Evolutionary conservation across 1,140 invertebrate genomes (phyloP).

Genomic region (Pseudomyrmex gracilis): DNA sequence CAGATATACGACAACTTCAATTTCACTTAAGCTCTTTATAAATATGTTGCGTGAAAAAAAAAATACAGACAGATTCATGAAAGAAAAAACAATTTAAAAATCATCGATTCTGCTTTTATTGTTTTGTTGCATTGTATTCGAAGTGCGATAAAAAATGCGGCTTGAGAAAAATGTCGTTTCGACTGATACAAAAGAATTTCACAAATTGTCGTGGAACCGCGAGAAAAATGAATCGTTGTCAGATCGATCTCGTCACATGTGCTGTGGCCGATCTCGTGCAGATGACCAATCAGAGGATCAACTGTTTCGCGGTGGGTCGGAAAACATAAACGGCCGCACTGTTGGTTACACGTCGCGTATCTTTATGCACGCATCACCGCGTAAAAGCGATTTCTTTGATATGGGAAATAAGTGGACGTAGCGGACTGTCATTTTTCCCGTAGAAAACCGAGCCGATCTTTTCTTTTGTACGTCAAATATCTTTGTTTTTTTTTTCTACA

Average conservation of each 20-base stretch:
- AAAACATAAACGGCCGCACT: constrained; percentile 47
- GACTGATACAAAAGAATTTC: constrained; percentile 75
- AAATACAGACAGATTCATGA: constrained; percentile 36
- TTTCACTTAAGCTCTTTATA: not conserved
- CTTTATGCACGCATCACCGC: not conserved
- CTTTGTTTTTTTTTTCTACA: not conserved
- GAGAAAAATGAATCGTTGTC: constrained; percentile 61
- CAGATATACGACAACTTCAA: not conserved
- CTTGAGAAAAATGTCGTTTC: constrained; percentile 63
- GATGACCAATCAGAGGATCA: constrained; percentile 69
- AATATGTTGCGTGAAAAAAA: constrained; percentile 4
- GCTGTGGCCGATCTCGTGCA: constrained; percentile 64
- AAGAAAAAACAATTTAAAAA: not conserved
- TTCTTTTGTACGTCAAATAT: not conserved
- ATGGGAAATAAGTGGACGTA: constrained; percentile 10
- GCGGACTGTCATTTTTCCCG: not conserved
- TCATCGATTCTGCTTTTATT: constrained; percentile 53
- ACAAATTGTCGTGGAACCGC: constrained; percentile 59
- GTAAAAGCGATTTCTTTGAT: constrained; percentile 22
- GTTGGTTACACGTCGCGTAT: constrained; percentile 22
- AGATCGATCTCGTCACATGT: constrained; percentile 32
- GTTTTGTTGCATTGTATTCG: constrained; percentile 57
- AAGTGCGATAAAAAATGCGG: constrained; percentile 55
- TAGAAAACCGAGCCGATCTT: not conserved
- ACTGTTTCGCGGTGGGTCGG: constrained; percentile 61